phyloP scores from a whole-genome alignment of 2,113 vertebrate genomes.

The Chamaetylas fuelleborni region DNA sequence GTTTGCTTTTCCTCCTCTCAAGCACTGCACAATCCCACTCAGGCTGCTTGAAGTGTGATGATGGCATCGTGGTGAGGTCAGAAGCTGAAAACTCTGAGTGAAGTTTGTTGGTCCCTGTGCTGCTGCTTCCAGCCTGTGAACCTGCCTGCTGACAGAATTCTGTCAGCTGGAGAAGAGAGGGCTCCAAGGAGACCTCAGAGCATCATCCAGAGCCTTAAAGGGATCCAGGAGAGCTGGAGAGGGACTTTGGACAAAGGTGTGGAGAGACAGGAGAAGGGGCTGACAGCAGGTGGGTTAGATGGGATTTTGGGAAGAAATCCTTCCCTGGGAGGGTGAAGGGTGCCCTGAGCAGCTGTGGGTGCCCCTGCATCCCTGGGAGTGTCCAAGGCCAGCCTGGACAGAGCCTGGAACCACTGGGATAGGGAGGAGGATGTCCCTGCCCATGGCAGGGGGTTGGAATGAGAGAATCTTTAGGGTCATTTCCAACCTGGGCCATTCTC shows the following conservation, averaged over 20 bases:
- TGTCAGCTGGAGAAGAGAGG: not conserved
- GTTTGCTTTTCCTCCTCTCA: not conserved
- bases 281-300: fast-evolving
- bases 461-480: fast-evolving
- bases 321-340: not conserved
- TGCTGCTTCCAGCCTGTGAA: not conserved
- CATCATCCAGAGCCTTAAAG: not conserved
- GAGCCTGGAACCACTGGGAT: fast-evolving
- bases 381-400: not conserved
- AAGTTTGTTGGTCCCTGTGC: not conserved
- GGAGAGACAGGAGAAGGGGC: not conserved
- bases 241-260: too few species aligned
- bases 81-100: not conserved
- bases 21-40: not conserved
- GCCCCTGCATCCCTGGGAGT: not conserved
- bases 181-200: not conserved
- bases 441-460: not conserved
- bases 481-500: too few species aligned
- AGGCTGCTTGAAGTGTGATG: too few species aligned
- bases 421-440: not conserved
- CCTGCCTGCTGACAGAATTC: not conserved
- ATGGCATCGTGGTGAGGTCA: too few species aligned
- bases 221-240: not conserved
- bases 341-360: not conserved
- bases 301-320: not conserved